phyloP scores from a whole-genome alignment of 2,113 vertebrate species.

The Neogobius melanostomus region DNA sequence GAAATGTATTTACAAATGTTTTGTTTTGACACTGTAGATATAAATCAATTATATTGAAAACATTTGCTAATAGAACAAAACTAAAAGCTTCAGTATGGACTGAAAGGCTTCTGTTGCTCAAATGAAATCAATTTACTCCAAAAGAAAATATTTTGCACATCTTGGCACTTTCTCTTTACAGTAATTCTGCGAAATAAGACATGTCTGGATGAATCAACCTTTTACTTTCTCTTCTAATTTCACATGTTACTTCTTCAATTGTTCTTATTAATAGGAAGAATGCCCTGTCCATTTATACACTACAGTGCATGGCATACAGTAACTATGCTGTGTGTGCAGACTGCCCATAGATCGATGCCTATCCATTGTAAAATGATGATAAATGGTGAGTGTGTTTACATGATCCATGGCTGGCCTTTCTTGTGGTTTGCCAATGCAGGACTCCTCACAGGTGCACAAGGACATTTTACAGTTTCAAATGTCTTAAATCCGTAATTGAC shows the following conservation, averaged over 20 bases:
- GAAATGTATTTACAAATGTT: too few species aligned
- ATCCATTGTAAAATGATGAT: slow-evolving; percentile 65
- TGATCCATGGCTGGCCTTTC: slow-evolving; percentile 42
- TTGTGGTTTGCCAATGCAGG: neutral
- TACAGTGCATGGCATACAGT: neutral
- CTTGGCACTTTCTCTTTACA: neutral
- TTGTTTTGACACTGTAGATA: too few species aligned
- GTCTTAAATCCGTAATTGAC: slow-evolving; percentile 45
- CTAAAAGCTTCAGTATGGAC: neutral
- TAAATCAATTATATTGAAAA: too few species aligned
- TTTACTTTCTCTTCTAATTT: neutral
- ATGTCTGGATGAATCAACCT: neutral
- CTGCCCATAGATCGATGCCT: slow-evolving; percentile 61
- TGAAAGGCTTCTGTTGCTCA: neutral
- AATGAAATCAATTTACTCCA: neutral
- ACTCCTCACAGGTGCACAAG: slow-evolving; percentile 14
- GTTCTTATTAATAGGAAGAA: too few species aligned
- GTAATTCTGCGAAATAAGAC: too few species aligned
- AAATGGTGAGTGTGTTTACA: slow-evolving; percentile 41
- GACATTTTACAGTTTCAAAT: slow-evolving; percentile 31
- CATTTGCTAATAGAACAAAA: too few species aligned
- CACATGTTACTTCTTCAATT: too few species aligned
- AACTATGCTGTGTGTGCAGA: slow-evolving; percentile 42
- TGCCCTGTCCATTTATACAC: neutral
- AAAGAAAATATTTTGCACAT: neutral